Percentiles rank a stretch among this genome's conserved stretches.
These are phyloP conservation scores for Agonopterix arenella DNA, from an alignment of 2,888 invertebrate genomes.

Conservation along the genomic window DNA sequence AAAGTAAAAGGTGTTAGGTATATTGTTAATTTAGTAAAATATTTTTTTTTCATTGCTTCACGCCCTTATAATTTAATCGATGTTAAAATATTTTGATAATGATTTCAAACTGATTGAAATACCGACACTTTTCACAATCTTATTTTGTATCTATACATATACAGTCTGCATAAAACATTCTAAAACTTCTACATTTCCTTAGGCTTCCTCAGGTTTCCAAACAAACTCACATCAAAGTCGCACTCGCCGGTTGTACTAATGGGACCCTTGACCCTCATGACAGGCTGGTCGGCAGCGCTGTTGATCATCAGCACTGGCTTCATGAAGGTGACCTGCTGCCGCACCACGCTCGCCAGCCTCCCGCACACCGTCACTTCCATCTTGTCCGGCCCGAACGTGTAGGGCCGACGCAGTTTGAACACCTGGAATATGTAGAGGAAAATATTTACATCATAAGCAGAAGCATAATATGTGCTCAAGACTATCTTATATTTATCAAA, in stretches of 20 bases:
- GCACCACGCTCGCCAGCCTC: slow-evolving; percentile 32
- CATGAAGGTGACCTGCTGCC: slow-evolving; percentile 39
- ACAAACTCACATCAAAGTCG: slow-evolving; percentile 29
- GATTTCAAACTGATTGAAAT: no score
- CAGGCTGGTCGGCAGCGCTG: slow-evolving; percentile 28
- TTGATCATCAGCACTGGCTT: slow-evolving; percentile 40
- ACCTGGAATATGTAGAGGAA: slow-evolving; percentile 21
- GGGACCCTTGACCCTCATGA: slow-evolving; percentile 41
- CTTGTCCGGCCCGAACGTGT: slow-evolving; percentile 39
- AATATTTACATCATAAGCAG: no score
- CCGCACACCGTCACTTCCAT: slow-evolving; percentile 37
- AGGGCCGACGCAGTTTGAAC: slow-evolving; percentile 37
- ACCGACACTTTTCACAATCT: no score
- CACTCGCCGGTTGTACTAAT: slow-evolving; percentile 22
- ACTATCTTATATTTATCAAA: no score
- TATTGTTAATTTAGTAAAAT: no score
- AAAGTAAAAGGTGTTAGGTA: no score
- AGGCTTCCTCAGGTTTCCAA: no score
- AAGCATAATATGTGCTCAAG: no score
- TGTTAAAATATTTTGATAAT: no score
- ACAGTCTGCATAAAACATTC: not conserved
- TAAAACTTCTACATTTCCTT: not conserved
- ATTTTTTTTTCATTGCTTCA: no score
- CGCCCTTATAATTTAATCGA: no score
- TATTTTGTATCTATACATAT: no score